Evolutionary conservation across 2,113 vertebrate species (phyloP).

Genomic region (Gymnocephalus cernua): DNA sequence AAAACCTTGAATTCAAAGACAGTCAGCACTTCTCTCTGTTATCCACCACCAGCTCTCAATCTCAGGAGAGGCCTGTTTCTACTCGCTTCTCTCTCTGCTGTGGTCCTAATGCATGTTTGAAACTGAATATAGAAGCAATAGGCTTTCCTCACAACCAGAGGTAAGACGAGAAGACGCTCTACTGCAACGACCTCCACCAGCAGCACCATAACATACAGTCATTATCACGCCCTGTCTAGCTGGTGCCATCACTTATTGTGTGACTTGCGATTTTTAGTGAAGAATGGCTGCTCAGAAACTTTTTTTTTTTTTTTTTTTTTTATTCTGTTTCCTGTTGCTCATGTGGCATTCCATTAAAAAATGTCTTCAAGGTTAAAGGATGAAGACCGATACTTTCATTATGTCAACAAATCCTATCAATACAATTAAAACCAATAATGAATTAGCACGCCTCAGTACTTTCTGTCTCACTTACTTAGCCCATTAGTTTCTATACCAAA

Average conservation of each 20-base stretch:
- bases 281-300: not conserved
- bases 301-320: not conserved
- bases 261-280: conserved; percentile 18
- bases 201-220: conserved; percentile 27
- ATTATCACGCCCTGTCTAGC: not conserved
- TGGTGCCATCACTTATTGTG: not conserved
- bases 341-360: conserved; percentile 4
- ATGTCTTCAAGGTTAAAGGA: not conserved
- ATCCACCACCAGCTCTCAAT: not conserved
- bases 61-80: conserved; percentile 8
- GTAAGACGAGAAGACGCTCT: conserved; percentile 60
- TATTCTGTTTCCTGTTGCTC: not conserved
- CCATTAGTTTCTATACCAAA: not conserved
- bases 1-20: not conserved
- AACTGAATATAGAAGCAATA: conserved; percentile 52
- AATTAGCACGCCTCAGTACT: not conserved
- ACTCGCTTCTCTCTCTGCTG: not conserved
- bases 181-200: conserved; percentile 29
- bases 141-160: conserved; percentile 33
- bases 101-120: conserved; percentile 31
- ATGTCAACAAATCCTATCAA: not conserved
- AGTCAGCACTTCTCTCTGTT: not conserved
- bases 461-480: not conserved
- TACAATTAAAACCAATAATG: not conserved
- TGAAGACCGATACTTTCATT: not conserved